These are phyloP conservation scores for Ditylenchus weischeri DNA, from an alignment of 2,888 invertebrate genomes.

Conservation along the genomic window DNA sequence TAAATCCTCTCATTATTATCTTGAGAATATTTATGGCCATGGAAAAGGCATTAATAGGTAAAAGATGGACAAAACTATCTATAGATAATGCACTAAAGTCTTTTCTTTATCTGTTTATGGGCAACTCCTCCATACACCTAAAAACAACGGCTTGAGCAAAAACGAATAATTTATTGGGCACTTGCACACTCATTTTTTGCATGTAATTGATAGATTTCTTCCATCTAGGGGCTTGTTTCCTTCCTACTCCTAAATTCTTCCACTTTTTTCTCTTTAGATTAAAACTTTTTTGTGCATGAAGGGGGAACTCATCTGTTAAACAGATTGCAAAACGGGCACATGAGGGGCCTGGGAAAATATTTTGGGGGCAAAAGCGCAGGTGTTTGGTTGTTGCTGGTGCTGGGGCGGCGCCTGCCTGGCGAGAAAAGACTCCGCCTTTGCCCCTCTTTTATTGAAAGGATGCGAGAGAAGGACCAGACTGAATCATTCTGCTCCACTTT, in stretches of 20 bases:
- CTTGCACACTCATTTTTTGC: conserved; percentile 1
- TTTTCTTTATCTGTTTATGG: not conserved
- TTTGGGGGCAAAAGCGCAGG: conserved; percentile 9
- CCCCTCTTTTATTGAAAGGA: not conserved
- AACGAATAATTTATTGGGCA: conserved; percentile 1
- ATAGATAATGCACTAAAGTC: not conserved
- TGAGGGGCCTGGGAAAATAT: conserved; percentile 9
- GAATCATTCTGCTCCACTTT: not conserved
- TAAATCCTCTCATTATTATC: too few relatives aligned
- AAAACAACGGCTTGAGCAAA: too few relatives aligned
- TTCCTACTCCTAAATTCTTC: not conserved
- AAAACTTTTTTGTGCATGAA: not conserved
- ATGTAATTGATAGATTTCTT: conserved; percentile 3
- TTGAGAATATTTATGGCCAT: conserved; percentile 4
- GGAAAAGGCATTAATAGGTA: conserved; percentile 1
- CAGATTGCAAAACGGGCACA: not conserved
- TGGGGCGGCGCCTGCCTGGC: conserved; percentile 5
- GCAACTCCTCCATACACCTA: not conserved
- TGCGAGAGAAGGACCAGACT: too few relatives aligned
- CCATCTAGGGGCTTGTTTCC: not conserved
- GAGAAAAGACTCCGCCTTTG: conserved; percentile 3
- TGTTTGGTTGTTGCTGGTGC: conserved; percentile 2
- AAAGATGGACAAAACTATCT: conserved; percentile 6
- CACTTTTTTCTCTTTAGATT: conserved; percentile 1
- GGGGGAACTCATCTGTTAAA: not conserved